Base-by-base conservation (phyloP, 35 echinoderm and acorn worm species). In the Patiria miniata region DNA sequence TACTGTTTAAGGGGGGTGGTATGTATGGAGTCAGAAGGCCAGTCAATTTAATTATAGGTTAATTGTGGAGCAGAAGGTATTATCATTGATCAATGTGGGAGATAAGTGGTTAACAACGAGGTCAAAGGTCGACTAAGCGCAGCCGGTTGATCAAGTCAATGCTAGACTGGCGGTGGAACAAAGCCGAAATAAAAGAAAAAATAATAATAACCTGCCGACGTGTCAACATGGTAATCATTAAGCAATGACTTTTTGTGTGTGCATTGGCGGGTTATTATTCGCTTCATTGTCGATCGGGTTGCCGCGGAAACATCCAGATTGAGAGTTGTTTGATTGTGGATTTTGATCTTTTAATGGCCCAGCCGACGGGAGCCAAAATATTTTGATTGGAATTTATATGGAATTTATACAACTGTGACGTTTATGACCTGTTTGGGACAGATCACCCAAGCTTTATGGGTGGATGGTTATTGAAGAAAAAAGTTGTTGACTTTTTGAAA, bases 11-110 rank as follows among this genome's bases (percentile, higher is more conserved):
- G 42, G 12, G 42, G 42, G 42, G 12, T 47, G 42, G 4, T 47
- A 47, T 47, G 42, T 47, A 47, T 47, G 4, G 12, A 47, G 12
- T 4, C 42, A 47, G 42, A 47, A 47, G 42, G 42, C 42, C 42
- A 47, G 30, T 23, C 9, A 16, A 34, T 73, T 73, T 73, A 73
- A 73, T 73, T 73, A 23, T 73, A 23, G 65, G 65, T 73, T 73
- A 73, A 73, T 73, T 15, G 65, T 73, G 26, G 65, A 10, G 21
- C 14, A 73, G 26, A 73, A 73, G 34, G 29, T 73, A 73, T 73
- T 73, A 26, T 23, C 7, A 23, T 26, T 8, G 65, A 73, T 73
- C 29, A 73, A 47, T 73, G 21, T 18, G 65, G 65, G 12, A 32
- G 65, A 73, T 73, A 73, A 73, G 65, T 16, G 0, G 3, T 30